Evolutionary conservation across 1,140 invertebrate species (phyloP).

Genomic region (Conus ventricosus): DNA sequence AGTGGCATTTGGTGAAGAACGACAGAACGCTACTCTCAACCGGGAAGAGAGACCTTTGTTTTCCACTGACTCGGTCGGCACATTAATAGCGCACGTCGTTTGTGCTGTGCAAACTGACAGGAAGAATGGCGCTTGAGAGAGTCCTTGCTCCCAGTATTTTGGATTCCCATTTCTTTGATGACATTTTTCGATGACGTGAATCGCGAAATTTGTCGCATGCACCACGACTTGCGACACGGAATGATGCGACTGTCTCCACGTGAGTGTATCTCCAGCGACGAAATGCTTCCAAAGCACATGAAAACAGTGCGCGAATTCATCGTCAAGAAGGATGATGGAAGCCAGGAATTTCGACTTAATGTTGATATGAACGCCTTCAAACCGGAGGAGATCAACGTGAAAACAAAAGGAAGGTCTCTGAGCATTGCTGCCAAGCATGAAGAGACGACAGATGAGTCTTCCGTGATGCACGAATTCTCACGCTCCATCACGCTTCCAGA

Average conservation of each 20-base stretch:
- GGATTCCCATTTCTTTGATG: slow-evolving; percentile 39
- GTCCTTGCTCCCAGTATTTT: slow-evolving; percentile 22
- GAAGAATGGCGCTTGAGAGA: slow-evolving; percentile 27
- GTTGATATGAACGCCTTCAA: slow-evolving; percentile 89
- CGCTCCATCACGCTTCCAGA: slow-evolving; percentile 71
- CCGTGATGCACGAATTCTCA: slow-evolving; percentile 83
- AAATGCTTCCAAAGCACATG: neutral
- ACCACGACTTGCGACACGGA: slow-evolving; percentile 41
- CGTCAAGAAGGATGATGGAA: slow-evolving; percentile 43
- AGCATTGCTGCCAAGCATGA: slow-evolving; percentile 89
- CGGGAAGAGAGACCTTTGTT: neutral
- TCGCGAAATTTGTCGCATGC: slow-evolving; percentile 30
- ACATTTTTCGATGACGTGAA: slow-evolving; percentile 39
- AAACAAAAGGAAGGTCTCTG: slow-evolving; percentile 85
- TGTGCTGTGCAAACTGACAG: neutral
- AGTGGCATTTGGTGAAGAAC: neutral
- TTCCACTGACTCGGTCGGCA: neutral
- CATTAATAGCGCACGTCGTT: neutral
- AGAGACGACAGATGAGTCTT: slow-evolving; percentile 84
- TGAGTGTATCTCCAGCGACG: slow-evolving; percentile 5
- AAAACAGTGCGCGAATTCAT: slow-evolving; percentile 34
- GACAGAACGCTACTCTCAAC: neutral
- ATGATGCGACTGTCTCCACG: slow-evolving; percentile 40
- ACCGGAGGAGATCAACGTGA: slow-evolving; percentile 89
- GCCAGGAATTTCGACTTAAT: slow-evolving; percentile 58